phyloP scores from a whole-genome alignment of 2,113 vertebrate species.

The Triplophysa dalaica region DNA sequence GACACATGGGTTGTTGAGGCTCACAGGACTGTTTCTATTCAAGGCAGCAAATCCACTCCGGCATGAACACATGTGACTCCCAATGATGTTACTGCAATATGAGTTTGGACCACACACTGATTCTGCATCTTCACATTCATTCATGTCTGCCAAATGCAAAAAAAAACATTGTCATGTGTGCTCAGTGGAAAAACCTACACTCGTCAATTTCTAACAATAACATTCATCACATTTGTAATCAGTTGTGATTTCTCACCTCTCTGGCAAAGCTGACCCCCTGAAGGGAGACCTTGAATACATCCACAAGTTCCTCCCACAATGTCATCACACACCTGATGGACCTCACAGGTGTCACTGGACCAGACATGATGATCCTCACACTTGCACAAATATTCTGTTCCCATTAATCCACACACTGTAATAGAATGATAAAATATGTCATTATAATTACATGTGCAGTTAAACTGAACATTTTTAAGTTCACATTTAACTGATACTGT shows the following conservation, averaged over 20 bases:
- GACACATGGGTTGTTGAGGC: too few species aligned
- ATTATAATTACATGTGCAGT: too few species aligned
- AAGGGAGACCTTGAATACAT: constrained; percentile 51
- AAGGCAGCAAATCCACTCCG: not conserved
- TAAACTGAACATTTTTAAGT: too few species aligned
- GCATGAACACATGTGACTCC: constrained; percentile 54
- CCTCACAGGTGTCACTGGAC: constrained; percentile 55
- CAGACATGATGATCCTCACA: constrained; percentile 55
- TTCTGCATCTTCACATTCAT: not conserved
- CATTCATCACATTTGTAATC: not conserved
- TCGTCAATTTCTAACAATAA: constrained; percentile 32
- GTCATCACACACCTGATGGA: constrained; percentile 50
- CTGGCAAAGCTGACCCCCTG: constrained; percentile 25
- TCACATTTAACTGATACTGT: too few species aligned
- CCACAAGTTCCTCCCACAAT: constrained; percentile 42
- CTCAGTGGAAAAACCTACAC: too few species aligned
- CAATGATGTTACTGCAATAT: constrained; percentile 21
- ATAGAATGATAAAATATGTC: not conserved
- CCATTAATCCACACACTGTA: constrained; percentile 50
- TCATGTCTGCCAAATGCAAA: not conserved
- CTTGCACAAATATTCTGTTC: constrained; percentile 34
- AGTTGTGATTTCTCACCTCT: constrained; percentile 29
- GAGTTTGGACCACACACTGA: constrained; percentile 35
- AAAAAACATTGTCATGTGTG: too few species aligned
- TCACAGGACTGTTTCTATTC: constrained; percentile 37